Percentiles rank a stretch among this genome's conserved stretches.
These are phyloP conservation scores for Andrena dorsata DNA, from an alignment of 2,888 invertebrate species.

Conservation along the genomic window DNA sequence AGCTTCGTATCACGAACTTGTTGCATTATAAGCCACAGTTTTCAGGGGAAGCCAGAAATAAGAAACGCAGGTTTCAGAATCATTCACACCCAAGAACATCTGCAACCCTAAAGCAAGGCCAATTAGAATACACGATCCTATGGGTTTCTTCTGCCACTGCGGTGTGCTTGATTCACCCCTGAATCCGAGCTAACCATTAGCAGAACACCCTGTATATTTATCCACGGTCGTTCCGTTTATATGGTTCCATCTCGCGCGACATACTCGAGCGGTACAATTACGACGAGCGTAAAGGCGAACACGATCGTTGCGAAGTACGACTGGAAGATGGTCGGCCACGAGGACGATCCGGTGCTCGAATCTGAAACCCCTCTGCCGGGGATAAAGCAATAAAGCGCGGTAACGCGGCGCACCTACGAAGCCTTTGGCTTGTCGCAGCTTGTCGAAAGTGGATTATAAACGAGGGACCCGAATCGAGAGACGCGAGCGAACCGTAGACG, in stretches of 20 bases:
- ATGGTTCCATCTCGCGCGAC: not conserved
- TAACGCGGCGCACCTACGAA: conserved; percentile 10
- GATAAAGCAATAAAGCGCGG: conserved; percentile 35
- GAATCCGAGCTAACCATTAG: too few species aligned
- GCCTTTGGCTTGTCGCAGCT: conserved; percentile 34
- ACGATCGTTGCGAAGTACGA: not conserved
- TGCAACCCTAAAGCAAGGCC: too few species aligned
- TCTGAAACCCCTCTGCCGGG: not conserved
- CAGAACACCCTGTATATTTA: not conserved
- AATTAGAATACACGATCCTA: too few species aligned
- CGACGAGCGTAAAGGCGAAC: conserved; percentile 21
- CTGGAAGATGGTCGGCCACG: not conserved
- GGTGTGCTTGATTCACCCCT: too few species aligned
- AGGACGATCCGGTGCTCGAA: conserved; percentile 10
- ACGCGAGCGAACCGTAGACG: not conserved
- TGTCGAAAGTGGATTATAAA: conserved; percentile 42
- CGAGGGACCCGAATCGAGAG: conserved; percentile 24
- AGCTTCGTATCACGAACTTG: too few species aligned
- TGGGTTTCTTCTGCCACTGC: too few species aligned
- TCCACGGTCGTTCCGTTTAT: not conserved
- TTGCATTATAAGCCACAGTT: too few species aligned
- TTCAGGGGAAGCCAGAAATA: too few species aligned
- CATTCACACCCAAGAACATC: too few species aligned
- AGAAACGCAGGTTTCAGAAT: too few species aligned
- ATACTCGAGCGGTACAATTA: conserved; percentile 7